These are phyloP conservation scores for Procavia capensis DNA, from an alignment of 2,113 vertebrate species.

Conservation along the genomic window DNA sequence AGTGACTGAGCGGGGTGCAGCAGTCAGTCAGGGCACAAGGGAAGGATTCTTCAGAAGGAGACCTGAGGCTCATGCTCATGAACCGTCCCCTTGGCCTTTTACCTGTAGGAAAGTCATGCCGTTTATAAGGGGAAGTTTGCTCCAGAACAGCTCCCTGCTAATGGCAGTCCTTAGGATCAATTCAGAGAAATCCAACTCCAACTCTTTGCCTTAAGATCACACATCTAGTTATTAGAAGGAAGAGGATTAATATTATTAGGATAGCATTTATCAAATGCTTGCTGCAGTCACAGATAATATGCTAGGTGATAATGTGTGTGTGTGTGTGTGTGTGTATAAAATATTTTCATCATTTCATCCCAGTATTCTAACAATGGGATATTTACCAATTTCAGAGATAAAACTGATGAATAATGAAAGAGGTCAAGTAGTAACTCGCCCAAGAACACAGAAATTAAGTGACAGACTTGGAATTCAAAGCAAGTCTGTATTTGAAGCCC, in stretches of 20 bases:
- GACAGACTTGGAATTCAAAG: constrained; percentile 34
- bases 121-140: not conserved
- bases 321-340: no score
- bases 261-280: not conserved
- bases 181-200: constrained; percentile 17
- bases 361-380: not conserved
- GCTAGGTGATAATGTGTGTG: not conserved
- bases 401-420: constrained; percentile 28
- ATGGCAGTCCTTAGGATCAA: not conserved
- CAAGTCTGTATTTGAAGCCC: constrained; percentile 3
- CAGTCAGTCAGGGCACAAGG: not conserved
- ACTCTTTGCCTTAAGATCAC: not conserved
- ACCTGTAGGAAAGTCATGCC: constrained; percentile 40
- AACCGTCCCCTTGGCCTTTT: not conserved
- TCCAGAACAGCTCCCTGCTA: not conserved
- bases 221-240: constrained; percentile 39
- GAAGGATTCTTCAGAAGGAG: not conserved
- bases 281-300: not conserved
- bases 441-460: constrained; percentile 19
- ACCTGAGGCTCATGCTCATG: not conserved
- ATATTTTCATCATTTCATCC: not conserved
- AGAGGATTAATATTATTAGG: not conserved
- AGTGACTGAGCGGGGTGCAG: not conserved
- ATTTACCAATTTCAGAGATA: constrained; percentile 19
- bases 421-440: not conserved